Evolutionary conservation across 2,888 invertebrate genomes (phyloP).

Genomic region (Eugnorisma glareosa): DNA sequence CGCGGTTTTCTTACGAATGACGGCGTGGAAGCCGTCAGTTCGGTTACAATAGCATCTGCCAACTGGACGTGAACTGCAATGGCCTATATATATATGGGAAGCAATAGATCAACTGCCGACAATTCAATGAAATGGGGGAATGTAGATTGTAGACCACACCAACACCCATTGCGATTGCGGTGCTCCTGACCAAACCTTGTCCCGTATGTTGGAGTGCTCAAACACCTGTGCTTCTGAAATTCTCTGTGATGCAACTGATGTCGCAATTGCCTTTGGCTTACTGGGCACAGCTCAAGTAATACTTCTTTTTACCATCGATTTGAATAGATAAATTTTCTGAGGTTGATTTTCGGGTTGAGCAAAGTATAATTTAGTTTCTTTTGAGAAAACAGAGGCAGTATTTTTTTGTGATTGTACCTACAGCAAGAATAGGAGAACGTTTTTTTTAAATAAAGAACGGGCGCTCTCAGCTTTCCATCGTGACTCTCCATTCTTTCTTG

Average conservation of each 20-base stretch:
- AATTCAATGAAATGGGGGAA: neutral
- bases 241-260: too few species aligned
- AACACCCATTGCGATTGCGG: neutral
- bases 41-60: neutral
- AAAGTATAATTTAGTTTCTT: neutral
- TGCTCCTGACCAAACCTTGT: neutral
- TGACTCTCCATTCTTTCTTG: too few species aligned
- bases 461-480: too few species aligned
- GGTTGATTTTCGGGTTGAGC: too few species aligned
- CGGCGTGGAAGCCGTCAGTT: too few species aligned
- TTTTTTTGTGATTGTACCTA: neutral
- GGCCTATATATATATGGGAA: neutral
- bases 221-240: neutral
- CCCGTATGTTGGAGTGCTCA: neutral
- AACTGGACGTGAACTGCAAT: neutral
- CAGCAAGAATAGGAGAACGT: too few species aligned
- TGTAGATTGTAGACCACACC: neutral
- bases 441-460: too few species aligned
- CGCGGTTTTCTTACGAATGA: too few species aligned
- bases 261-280: too few species aligned
- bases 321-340: too few species aligned
- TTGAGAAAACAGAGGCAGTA: neutral
- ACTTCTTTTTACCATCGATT: too few species aligned
- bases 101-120: neutral
- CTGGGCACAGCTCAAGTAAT: too few species aligned